Evolutionary conservation across 2,113 vertebrate genomes (phyloP), one percentile per base, ranked within the genome.

Genomic region (Sialia sialis): DNA sequence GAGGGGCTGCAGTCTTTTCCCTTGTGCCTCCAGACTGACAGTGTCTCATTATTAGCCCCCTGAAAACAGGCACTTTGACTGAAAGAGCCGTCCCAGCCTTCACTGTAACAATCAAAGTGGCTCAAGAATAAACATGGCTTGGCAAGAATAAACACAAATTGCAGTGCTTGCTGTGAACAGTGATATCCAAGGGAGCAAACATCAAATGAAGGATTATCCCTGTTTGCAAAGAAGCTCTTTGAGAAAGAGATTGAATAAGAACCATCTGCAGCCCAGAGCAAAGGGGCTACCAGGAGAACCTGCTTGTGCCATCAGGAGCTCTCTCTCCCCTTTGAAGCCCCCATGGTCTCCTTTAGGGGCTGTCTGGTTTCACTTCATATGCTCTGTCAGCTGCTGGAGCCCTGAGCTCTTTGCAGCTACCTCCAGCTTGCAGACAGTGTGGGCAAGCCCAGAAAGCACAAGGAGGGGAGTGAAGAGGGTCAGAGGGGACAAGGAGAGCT

Each of bases 81-180:
- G 94, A 88, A 90, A 93, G 87, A 94, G 79, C 93, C 56, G 52
- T 96, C 87, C 87, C 55, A 93, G 93, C 92, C 83, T 90, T 88
- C 82, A 29, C 85, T 95, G 92, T 95, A 95, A 93, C 92, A 95
- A 95, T 97, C 95, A 96, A 97, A 96, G 96, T 30, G 1, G 92
- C 87, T 95, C 78, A 75, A 95, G 90, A 97, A 95, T 96, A 97
- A 97, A 95, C 95, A 95, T 46, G 94, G 90, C 87, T 95, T 96
- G 96, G 95, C 94, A 93, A 97, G 90, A 96, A 95, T 96, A 96
- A 97, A 96, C 91, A 95, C 92, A 97, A 97, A 96, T 95, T 95
- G 93, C 93, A 38, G 13, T 52, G 90, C 96, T 95, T 86, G 90
- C 93, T 95, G 96, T 86, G 93, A 97, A 94, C 90, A 95, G 96